These are phyloP conservation scores for Protosalanx chinensis DNA, from an alignment of 2,797 vertebrate species.

Conservation along the genomic window DNA sequence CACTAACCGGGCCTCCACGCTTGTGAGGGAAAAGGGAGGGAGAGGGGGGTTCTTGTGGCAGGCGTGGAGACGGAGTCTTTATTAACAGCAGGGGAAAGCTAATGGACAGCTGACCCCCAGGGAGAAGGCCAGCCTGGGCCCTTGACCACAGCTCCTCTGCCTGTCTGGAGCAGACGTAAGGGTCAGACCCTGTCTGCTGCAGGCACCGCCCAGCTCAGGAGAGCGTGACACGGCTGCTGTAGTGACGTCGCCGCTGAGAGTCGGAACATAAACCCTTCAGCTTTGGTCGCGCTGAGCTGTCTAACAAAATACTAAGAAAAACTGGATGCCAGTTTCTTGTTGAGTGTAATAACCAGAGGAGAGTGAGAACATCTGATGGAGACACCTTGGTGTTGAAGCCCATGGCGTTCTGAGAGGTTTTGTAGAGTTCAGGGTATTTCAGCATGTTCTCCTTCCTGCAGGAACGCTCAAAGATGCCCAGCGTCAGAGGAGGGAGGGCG, in stretches of 20 bases:
- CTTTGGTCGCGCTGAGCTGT: neutral
- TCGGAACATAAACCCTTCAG: conserved; percentile 28
- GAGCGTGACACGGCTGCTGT: conserved; percentile 14
- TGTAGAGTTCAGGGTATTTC: conserved; percentile 97
- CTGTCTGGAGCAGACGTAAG: conserved; percentile 23
- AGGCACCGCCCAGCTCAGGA: conserved; percentile 22
- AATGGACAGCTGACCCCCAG: conserved; percentile 36
- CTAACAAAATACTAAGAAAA: too few relatives aligned
- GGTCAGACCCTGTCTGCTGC: conserved; percentile 14
- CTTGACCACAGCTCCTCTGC: neutral
- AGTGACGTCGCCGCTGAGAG: conserved; percentile 24
- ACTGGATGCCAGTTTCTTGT: neutral
- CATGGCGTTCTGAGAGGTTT: conserved; percentile 95
- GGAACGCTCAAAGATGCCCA: conserved; percentile 97
- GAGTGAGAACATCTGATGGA: neutral
- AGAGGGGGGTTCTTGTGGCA: conserved; percentile 44
- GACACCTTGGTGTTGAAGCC: conserved; percentile 88
- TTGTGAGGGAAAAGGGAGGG: conserved; percentile 54
- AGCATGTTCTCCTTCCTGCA: conserved; percentile 98
- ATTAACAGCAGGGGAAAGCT: conserved; percentile 64
- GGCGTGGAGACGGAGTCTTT: conserved; percentile 68
- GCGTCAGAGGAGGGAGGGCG: conserved; percentile 91
- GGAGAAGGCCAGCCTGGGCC: conserved; percentile 50
- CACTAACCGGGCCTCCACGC: conserved; percentile 73
- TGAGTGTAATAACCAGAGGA: neutral